Evolutionary conservation across 2,797 vertebrate genomes (phyloP).

Genomic region (Spinibarbus caldwelli): DNA sequence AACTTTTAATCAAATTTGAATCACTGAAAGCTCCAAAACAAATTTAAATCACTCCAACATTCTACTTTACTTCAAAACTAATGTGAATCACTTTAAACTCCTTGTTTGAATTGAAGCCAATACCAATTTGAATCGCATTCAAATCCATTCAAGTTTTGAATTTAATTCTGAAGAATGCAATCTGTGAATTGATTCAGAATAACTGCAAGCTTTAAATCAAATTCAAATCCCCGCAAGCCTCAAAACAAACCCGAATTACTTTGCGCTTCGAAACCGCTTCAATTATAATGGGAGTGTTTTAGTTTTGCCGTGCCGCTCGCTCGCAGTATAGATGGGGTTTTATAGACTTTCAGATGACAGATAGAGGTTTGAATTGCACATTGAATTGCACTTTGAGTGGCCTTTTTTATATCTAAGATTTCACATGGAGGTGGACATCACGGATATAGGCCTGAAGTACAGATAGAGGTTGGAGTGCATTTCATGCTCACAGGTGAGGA

Average conservation of each 20-base stretch:
- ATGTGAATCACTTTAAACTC: background rate
- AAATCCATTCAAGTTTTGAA: background rate
- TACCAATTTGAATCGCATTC: background rate
- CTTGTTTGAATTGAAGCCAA: background rate
- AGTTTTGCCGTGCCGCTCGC: background rate
- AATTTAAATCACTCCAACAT: too few relatives aligned
- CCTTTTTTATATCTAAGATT: constrained; percentile 50
- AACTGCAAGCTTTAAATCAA: background rate
- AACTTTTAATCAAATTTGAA: background rate
- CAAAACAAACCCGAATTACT: background rate
- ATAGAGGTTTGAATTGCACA: constrained; percentile 41
- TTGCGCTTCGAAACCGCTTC: background rate
- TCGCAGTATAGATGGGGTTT: constrained; percentile 2
- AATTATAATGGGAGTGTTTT: constrained; percentile 13
- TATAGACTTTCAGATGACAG: constrained; percentile 46
- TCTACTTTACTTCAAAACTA: background rate
- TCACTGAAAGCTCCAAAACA: background rate
- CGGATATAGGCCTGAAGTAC: constrained; percentile 47
- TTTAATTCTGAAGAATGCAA: background rate
- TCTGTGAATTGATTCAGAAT: background rate
- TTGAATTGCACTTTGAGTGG: constrained; percentile 45
- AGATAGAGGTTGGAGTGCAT: constrained; percentile 59
- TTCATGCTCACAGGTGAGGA: constrained; percentile 57
- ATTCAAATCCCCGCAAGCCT: background rate
- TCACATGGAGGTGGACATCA: constrained; percentile 46